Percentiles rank a stretch among this genome's conserved stretches.
Evolutionary conservation across 2,113 vertebrate genomes (phyloP).

Genomic region (Nothobranchius kuhntae): DNA sequence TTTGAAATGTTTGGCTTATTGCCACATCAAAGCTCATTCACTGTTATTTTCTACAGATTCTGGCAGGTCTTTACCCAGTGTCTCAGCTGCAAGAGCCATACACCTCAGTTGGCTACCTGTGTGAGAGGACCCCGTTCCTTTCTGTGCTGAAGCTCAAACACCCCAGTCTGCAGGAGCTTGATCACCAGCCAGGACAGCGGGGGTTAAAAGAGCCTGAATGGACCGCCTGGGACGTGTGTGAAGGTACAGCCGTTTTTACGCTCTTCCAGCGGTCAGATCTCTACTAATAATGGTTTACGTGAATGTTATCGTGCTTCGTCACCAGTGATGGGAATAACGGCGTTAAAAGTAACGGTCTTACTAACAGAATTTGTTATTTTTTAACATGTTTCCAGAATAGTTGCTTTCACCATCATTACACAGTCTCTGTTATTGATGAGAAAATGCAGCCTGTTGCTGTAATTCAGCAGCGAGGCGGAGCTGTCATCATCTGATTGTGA

Average conservation of each 20-base stretch:
- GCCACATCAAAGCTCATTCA: background rate
- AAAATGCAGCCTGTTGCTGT: too few species aligned
- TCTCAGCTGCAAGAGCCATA: slow-evolving; percentile 93
- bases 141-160: slow-evolving; percentile 83
- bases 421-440: too few species aligned
- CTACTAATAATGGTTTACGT: too few species aligned
- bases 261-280: too few species aligned
- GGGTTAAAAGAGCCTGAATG: slow-evolving; percentile 60
- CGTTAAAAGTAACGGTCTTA: too few species aligned
- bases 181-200: slow-evolving; percentile 26
- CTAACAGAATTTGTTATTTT: too few species aligned
- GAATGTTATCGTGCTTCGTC: too few species aligned
- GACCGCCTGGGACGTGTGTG: slow-evolving; percentile 93
- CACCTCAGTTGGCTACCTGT: slow-evolving; percentile 87
- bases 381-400: too few species aligned
- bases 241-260: slow-evolving; percentile 75
- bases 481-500: too few species aligned
- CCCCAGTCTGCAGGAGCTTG: slow-evolving; percentile 62
- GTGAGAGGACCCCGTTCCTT: slow-evolving; percentile 81
- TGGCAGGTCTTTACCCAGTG: slow-evolving; percentile 90
- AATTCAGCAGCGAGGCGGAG: too few species aligned
- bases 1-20: background rate
- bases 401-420: too few species aligned
- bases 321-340: too few species aligned
- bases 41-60: slow-evolving; percentile 75